These are phyloP conservation scores for Coenonympha glycerion DNA, from an alignment of 2,888 invertebrate genomes.

Conservation along the genomic window DNA sequence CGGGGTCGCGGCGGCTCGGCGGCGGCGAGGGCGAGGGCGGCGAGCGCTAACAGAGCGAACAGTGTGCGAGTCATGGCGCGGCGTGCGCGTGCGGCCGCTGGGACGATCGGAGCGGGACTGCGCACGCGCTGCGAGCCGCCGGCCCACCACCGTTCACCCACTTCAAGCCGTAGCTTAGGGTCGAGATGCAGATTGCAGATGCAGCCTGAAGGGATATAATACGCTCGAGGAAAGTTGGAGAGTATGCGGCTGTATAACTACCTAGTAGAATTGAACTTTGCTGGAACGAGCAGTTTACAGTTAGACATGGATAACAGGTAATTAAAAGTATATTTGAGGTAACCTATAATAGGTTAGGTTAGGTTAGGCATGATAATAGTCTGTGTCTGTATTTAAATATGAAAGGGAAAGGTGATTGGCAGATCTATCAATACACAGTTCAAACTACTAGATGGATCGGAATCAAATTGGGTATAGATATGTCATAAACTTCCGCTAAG, in stretches of 20 bases:
- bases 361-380: too few species aligned
- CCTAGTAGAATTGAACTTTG: slow-evolving; percentile 12
- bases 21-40: slow-evolving; percentile 44
- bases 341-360: too few species aligned
- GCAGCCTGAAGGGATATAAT: slow-evolving; percentile 30
- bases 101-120: slow-evolving; percentile 69
- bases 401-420: too few species aligned
- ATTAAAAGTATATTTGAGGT: too few species aligned
- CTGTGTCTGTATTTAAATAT: too few species aligned
- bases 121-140: slow-evolving; percentile 49
- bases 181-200: slow-evolving; percentile 43
- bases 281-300: too few species aligned
- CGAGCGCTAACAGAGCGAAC: slow-evolving; percentile 60
- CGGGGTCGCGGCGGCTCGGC: slow-evolving; percentile 60
- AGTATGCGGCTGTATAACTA: slow-evolving; percentile 20
- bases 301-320: too few species aligned
- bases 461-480: too few species aligned
- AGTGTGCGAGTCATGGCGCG: slow-evolving; percentile 61
- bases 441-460: too few species aligned
- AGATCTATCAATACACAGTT: too few species aligned
- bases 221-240: slow-evolving; percentile 19
- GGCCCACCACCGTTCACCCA: slow-evolving; percentile 53
- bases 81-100: slow-evolving; percentile 67
- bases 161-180: slow-evolving; percentile 50
- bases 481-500: too few species aligned